Evolutionary conservation across 1,140 invertebrate genomes (phyloP).

Genomic region (Drosophila simulans): DNA sequence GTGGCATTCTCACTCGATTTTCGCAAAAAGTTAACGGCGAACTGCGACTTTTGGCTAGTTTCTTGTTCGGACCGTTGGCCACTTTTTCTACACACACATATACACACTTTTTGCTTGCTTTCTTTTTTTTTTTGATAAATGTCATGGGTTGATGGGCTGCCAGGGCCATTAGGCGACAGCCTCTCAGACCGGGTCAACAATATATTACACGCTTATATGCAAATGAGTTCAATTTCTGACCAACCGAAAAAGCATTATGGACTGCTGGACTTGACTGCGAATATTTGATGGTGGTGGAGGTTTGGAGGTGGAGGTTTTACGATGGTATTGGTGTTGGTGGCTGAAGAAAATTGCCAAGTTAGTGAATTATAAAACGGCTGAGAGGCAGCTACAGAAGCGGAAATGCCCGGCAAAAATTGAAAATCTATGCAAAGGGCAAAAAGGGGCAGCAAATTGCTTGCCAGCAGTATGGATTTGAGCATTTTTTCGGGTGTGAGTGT

Average conservation of each 20-base stretch:
- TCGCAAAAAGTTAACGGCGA: constrained; percentile 29
- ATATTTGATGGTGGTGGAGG: not conserved
- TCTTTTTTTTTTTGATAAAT: constrained; percentile 51
- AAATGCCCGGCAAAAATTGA: constrained; percentile 24
- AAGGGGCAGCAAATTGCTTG: constrained; percentile 17
- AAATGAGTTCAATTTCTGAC: constrained; percentile 66
- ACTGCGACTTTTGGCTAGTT: constrained; percentile 18
- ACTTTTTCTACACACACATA: constrained; percentile 10
- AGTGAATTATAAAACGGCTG: constrained; percentile 51
- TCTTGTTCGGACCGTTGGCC: constrained; percentile 8
- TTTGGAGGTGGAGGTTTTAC: not conserved
- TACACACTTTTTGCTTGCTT: constrained; percentile 9
- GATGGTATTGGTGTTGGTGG: not conserved
- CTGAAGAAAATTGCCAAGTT: constrained; percentile 54
- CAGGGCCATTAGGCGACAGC: constrained; percentile 60
- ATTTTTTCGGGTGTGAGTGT: constrained; percentile 3
- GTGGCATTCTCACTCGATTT: constrained; percentile 33
- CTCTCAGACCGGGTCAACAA: constrained; percentile 38
- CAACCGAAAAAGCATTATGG: constrained; percentile 54
- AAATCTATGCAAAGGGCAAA: constrained; percentile 41
- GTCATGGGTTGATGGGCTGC: constrained; percentile 67
- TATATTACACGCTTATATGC: constrained; percentile 68
- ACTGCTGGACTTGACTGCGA: constrained; percentile 37
- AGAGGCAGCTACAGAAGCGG: constrained; percentile 11
- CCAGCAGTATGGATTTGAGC: constrained; percentile 17